Evolutionary conservation across 2,113 vertebrate species (phyloP).

Genomic region (Pipra filicauda): DNA sequence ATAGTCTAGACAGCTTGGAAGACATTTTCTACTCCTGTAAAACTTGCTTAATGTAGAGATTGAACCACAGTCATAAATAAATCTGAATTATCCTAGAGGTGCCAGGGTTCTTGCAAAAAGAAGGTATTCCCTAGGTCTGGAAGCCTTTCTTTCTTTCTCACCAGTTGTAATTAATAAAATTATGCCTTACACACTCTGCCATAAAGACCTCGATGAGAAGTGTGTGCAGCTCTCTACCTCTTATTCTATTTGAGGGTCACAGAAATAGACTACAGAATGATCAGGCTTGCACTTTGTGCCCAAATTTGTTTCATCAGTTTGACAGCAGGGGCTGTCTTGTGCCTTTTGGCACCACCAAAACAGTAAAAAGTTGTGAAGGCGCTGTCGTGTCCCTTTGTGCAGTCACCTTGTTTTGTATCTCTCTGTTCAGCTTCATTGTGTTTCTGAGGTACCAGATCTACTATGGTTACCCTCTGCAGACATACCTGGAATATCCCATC

Average conservation of each 20-base stretch:
- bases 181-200: neutral
- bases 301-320: neutral
- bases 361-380: neutral
- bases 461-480: slow-evolving; percentile 86
- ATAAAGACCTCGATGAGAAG: neutral
- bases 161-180: neutral
- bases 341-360: neutral
- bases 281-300: neutral
- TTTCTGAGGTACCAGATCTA: slow-evolving; percentile 94
- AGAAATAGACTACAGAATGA: neutral
- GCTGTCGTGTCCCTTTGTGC: neutral
- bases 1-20: neutral
- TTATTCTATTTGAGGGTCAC: neutral
- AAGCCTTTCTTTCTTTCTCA: neutral
- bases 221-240: neutral
- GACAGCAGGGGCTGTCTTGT: neutral
- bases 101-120: neutral
- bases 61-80: neutral
- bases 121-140: neutral
- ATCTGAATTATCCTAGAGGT: neutral
- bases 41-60: neutral
- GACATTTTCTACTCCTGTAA: neutral
- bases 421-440: slow-evolving; percentile 83
- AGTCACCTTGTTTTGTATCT: neutral
- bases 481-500: slow-evolving; percentile 92